Percentiles rank a stretch among this genome's conserved stretches.
Evolutionary conservation across 23 tunicate genomes (phyloP).

Genomic region (Botrylloides violaceus): DNA sequence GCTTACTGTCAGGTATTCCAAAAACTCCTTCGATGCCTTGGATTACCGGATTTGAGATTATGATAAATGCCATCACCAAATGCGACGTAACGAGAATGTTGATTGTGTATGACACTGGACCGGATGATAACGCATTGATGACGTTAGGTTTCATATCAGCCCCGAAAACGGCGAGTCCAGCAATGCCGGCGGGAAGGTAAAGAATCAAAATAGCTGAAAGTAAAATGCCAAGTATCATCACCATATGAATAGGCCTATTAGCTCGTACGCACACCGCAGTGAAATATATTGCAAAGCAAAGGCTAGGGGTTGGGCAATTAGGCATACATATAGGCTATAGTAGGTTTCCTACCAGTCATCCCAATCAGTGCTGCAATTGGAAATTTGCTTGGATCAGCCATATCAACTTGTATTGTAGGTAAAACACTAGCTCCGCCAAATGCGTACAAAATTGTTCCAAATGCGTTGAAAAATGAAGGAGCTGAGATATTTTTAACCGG

Average conservation of each 20-base stretch:
- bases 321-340: no score
- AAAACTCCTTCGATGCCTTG: constrained; percentile 77
- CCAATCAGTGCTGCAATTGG: constrained; percentile 55
- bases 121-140: constrained; percentile 17
- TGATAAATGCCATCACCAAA: constrained; percentile 63
- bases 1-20: constrained; percentile 47
- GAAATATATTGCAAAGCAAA: no score
- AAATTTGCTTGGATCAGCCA: constrained; percentile 77
- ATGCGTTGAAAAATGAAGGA: constrained; percentile 58
- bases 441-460: constrained; percentile 83
- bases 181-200: constrained; percentile 44
- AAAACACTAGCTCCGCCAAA: constrained; percentile 83
- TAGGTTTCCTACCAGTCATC: constrained; percentile 44
- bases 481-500: constrained; percentile 34
- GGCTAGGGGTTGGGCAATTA: no score
- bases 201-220: constrained; percentile 46
- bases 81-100: constrained; percentile 71
- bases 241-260: no score
- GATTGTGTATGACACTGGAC: constrained; percentile 51
- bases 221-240: no score
- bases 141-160: constrained; percentile 62
- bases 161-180: constrained; percentile 77
- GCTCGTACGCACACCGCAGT: no score
- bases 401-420: constrained; percentile 92
- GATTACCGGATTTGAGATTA: constrained; percentile 58